Evolutionary conservation across 2,797 vertebrate species (phyloP).

Genomic region (Tenualosa ilisha): DNA sequence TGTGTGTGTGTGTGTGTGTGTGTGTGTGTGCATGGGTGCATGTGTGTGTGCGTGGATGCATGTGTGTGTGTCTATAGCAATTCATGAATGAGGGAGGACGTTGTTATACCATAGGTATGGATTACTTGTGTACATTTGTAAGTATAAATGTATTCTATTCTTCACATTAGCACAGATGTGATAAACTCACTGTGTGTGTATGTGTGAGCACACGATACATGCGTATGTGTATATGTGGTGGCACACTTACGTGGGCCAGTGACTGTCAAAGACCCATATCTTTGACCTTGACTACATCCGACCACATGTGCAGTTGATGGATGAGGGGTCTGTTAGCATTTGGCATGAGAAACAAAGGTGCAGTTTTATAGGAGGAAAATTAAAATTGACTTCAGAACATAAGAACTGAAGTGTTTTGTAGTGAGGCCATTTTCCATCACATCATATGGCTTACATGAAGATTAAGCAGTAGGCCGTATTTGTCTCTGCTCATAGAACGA

Average conservation of each 20-base stretch:
- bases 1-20: too few species aligned
- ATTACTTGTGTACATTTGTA: background rate
- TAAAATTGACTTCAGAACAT: background rate
- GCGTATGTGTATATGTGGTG: background rate
- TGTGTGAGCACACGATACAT: background rate
- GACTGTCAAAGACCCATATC: slow-evolving; percentile 11
- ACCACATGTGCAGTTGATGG: background rate
- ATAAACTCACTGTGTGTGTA: background rate
- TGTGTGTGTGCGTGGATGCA: background rate
- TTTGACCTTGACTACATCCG: slow-evolving; percentile 18
- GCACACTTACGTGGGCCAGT: slow-evolving; percentile 6
- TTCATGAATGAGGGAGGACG: background rate
- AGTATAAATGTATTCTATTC: background rate
- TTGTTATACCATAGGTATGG: background rate
- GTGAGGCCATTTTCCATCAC: too few species aligned
- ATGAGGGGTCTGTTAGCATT: slow-evolving; percentile 1
- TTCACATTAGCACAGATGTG: background rate
- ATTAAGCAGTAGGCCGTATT: background rate
- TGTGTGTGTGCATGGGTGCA: too few species aligned
- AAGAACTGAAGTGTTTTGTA: background rate
- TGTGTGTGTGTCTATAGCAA: background rate
- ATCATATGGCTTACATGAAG: background rate
- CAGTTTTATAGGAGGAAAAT: background rate
- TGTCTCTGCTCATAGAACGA: background rate
- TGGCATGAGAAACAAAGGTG: background rate